phyloP scores from a whole-genome alignment of 1,140 invertebrate genomes.

The Rhagoletis pomonella region DNA sequence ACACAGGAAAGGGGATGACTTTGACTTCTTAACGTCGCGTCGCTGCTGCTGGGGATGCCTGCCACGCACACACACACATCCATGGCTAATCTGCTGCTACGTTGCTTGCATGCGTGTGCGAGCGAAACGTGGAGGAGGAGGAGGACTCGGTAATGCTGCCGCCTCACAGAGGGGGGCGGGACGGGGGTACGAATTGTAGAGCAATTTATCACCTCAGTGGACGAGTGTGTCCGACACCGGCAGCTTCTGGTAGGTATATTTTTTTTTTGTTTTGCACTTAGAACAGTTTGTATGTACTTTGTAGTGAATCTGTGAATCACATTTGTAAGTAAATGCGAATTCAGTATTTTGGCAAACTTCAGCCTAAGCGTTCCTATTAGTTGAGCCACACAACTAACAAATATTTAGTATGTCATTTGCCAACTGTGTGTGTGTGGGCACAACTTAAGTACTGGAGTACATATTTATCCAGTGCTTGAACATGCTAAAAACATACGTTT shows the following conservation, averaged over 20 bases:
- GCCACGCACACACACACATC: not conserved
- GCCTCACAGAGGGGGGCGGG: no score
- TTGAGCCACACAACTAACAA: slow-evolving; percentile 15
- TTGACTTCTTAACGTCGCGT: slow-evolving; percentile 49
- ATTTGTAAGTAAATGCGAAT: not conserved
- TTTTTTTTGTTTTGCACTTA: not conserved
- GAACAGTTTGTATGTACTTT: not conserved
- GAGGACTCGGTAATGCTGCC: not conserved
- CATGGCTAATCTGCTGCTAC: not conserved
- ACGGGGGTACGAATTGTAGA: not conserved
- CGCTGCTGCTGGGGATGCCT: not conserved
- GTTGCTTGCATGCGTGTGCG: not conserved
- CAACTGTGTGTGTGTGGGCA: not conserved
- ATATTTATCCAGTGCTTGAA: slow-evolving; percentile 33
- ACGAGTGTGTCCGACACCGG: slow-evolving; percentile 42
- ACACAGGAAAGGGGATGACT: slow-evolving; percentile 60
- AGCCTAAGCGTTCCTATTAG: not conserved
- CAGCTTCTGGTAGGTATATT: slow-evolving; percentile 17
- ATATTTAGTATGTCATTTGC: slow-evolving; percentile 27
- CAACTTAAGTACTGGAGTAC: not conserved
- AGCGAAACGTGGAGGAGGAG: not conserved
- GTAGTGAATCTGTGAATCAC: not conserved
- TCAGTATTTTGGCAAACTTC: not conserved
- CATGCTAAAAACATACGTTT: not conserved
- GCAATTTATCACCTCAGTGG: slow-evolving; percentile 53